These are phyloP conservation scores for Microtus oregoni DNA, from an alignment of 2,113 vertebrate genomes.

Conservation along the genomic window DNA sequence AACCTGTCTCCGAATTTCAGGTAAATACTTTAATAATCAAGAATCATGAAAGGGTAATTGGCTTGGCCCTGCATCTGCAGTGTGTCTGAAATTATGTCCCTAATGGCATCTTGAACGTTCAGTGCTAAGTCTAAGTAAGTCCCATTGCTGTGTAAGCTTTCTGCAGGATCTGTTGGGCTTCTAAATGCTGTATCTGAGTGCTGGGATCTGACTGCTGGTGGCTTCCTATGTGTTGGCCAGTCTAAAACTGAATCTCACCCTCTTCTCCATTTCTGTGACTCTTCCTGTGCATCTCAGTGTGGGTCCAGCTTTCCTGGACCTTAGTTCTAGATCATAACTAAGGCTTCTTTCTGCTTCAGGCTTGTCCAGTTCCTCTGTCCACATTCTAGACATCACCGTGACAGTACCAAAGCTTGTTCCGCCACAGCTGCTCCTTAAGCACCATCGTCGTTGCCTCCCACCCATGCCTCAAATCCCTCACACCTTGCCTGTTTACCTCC, in stretches of 20 bases:
- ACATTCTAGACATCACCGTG: background rate
- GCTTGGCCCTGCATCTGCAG: background rate
- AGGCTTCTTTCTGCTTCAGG: background rate
- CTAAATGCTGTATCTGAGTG: background rate
- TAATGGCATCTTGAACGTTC: background rate
- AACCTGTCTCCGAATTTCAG: background rate
- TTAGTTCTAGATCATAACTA: background rate
- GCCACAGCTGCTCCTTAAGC: background rate
- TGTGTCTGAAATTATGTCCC: conserved; percentile 13
- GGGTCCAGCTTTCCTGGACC: background rate
- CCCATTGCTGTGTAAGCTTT: background rate
- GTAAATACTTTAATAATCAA: background rate
- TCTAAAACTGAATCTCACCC: background rate
- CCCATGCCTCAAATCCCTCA: background rate
- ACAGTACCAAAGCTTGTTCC: background rate
- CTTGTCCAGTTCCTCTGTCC: background rate
- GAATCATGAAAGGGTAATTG: background rate
- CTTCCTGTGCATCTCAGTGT: background rate
- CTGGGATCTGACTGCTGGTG: background rate
- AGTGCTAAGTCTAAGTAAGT: background rate
- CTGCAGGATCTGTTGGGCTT: background rate
- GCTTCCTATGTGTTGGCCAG: background rate
- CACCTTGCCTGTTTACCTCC: background rate
- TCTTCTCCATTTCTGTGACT: background rate
- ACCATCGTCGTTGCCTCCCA: background rate